Evolutionary conservation across 2,113 vertebrate species (phyloP).

Genomic region (Chunga burmeisteri): DNA sequence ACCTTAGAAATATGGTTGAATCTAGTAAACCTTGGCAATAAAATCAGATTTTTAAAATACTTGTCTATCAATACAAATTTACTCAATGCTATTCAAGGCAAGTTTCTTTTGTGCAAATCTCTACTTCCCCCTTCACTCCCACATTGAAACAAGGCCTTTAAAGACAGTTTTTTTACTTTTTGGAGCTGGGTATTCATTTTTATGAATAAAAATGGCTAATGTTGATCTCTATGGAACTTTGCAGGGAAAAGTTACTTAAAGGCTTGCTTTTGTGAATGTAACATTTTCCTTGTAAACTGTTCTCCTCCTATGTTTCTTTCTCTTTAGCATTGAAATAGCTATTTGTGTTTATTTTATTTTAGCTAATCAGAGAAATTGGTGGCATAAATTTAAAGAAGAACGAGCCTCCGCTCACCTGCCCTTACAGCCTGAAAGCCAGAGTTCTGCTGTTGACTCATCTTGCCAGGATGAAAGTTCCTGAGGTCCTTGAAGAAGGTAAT

Average conservation of each 20-base stretch:
- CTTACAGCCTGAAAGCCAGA: constrained; percentile 96
- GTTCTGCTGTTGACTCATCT: constrained; percentile 92
- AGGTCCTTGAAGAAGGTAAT: constrained; percentile 93
- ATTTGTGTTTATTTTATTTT: constrained; percentile 36
- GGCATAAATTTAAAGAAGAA: constrained; percentile 99
- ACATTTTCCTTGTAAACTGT: neutral
- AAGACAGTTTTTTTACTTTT: neutral
- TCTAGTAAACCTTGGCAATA: neutral
- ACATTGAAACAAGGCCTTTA: neutral
- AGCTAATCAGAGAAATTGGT: constrained; percentile 96
- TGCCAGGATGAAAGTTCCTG: constrained; percentile 92
- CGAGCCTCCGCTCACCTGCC: constrained; percentile 96
- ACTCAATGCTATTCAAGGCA: neutral
- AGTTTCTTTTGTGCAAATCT: neutral
- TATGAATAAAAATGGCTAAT: neutral
- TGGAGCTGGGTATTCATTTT: neutral
- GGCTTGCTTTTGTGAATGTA: neutral
- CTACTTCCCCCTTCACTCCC: accelerated
- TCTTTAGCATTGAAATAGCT: neutral
- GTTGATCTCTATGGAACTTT: neutral
- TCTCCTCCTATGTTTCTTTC: neutral
- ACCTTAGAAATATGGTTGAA: neutral
- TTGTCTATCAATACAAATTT: neutral
- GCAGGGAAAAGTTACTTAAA: neutral
- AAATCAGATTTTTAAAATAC: neutral